Percentiles rank a stretch among this genome's conserved stretches.
Evolutionary conservation across 2,797 vertebrate genomes (phyloP).

Genomic region (Myotis vivesi): DNA sequence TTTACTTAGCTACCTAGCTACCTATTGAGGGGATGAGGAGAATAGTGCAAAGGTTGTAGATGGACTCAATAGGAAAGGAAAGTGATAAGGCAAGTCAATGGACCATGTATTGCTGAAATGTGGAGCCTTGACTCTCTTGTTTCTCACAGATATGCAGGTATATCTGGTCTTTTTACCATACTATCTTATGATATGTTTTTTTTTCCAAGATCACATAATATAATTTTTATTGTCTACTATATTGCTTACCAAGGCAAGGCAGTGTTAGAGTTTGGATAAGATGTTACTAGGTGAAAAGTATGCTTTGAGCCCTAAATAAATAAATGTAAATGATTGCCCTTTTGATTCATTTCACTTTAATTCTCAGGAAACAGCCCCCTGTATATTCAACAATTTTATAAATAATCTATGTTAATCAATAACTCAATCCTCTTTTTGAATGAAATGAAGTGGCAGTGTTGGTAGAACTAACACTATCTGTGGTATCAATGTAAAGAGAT

Average conservation of each 20-base stretch:
- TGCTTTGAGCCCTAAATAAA: too few species aligned
- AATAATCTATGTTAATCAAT: neutral
- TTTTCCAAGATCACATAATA: neutral
- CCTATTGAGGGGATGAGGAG: neutral
- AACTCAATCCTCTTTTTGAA: neutral
- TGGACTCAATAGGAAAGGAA: neutral
- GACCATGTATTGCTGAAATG: neutral
- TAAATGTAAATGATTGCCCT: neutral
- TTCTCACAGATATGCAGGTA: neutral
- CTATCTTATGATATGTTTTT: neutral
- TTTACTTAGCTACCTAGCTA: neutral
- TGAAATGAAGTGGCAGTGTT: neutral
- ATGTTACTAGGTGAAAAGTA: too few species aligned
- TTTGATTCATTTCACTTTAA: neutral
- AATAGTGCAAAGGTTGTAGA: neutral
- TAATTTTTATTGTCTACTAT: neutral
- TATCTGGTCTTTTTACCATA: neutral
- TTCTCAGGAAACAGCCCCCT: neutral
- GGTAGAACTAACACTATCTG: rapidly evolving
- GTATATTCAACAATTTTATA: neutral
- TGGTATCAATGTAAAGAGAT: neutral
- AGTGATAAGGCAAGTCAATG: neutral
- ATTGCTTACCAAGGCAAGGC: neutral
- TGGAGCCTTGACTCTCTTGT: neutral
- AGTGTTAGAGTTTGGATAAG: neutral